Percentiles rank a stretch among this genome's conserved stretches.
Evolutionary conservation across 2,113 vertebrate species (phyloP).

Genomic region (Sarotherodon lohbergeri): DNA sequence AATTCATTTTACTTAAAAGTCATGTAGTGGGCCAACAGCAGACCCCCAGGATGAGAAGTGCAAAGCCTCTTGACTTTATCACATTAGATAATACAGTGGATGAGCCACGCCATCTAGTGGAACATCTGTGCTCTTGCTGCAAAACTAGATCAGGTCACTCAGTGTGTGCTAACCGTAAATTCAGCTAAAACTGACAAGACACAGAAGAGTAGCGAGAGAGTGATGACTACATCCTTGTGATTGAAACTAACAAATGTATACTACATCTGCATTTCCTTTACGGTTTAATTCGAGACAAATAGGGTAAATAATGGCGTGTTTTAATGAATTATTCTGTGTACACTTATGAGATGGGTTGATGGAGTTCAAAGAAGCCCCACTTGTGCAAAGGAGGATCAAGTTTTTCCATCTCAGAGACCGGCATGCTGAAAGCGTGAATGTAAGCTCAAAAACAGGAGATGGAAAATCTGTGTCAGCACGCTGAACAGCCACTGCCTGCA

Average conservation of each 20-base stretch:
- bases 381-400: background rate
- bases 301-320: background rate
- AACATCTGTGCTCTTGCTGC: background rate
- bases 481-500: slow-evolving; percentile 15
- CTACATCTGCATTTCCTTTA: background rate
- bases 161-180: background rate
- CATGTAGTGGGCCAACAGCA: background rate
- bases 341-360: background rate
- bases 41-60: background rate
- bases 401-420: slow-evolving; percentile 28
- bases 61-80: background rate
- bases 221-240: background rate
- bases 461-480: slow-evolving; percentile 62
- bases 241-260: background rate
- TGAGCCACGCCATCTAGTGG: slow-evolving; percentile 49
- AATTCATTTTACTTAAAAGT: background rate
- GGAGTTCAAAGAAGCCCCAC: background rate
- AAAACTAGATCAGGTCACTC: background rate
- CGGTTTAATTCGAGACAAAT: background rate
- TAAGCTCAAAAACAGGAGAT: slow-evolving; percentile 9
- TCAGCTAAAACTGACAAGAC: background rate
- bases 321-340: background rate
- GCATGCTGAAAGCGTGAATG: slow-evolving; percentile 1
- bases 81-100: background rate
- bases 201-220: background rate